Percentiles rank a stretch among this genome's conserved stretches.
Conservation (phyloP, 2,888 invertebrate species). For the Leptopilina drosophilae region DNA sequence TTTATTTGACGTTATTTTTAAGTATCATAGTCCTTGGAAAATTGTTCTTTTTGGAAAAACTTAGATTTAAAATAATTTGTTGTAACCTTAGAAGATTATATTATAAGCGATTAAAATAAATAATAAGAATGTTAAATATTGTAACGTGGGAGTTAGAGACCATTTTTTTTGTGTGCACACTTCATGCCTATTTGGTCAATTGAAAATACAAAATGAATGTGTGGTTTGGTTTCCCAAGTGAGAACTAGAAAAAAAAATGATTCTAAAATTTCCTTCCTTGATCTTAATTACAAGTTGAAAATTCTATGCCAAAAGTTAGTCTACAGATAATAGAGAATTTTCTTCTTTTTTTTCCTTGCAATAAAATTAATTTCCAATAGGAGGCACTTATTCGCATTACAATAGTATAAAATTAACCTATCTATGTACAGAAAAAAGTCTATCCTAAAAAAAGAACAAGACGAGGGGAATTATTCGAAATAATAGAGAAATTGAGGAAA, state of each 20-base stretch:
- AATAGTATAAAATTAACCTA: conserved; percentile 74
- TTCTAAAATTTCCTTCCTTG: not conserved
- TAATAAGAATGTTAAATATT: conserved; percentile 29
- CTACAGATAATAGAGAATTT: not conserved
- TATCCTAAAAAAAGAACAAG: conserved; percentile 57
- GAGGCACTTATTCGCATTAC: conserved; percentile 26
- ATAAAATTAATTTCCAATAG: conserved; percentile 11
- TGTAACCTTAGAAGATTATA: not conserved
- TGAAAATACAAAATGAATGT: not conserved
- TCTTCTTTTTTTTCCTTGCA: not conserved
- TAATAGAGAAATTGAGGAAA: conserved; percentile 44
- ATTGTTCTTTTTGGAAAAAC: not conserved
- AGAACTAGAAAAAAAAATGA: not conserved
- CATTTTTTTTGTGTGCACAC: not conserved
- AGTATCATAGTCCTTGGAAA: conserved; percentile 14
- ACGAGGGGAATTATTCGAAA: conserved; percentile 51
- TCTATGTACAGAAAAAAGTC: conserved; percentile 71
- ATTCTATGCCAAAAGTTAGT: not conserved
- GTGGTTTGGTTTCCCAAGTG: not conserved
- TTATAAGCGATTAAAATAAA: conserved; percentile 29
- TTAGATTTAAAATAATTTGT: conserved; percentile 1
- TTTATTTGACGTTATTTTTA: not conserved
- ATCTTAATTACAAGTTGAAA: not conserved
- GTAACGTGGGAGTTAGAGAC: not conserved
- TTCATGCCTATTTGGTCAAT: not conserved